Percentiles rank a stretch among this genome's conserved stretches.
Evolutionary conservation across 2,797 vertebrate species (phyloP).

Genomic region (Leptodactylus fallax): DNA sequence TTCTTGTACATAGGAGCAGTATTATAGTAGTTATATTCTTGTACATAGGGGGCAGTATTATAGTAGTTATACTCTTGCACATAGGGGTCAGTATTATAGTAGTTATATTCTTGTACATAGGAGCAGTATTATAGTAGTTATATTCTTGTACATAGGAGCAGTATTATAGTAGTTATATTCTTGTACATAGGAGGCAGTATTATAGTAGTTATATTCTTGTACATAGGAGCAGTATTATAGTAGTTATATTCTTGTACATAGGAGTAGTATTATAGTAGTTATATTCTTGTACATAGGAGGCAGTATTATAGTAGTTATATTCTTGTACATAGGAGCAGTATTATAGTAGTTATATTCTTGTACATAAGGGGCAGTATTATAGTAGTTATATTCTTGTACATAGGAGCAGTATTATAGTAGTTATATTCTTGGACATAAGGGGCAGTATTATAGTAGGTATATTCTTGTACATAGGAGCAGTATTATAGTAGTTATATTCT

Average conservation of each 20-base stretch:
- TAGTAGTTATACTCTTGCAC: background rate
- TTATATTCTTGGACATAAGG: background rate
- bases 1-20: too few species aligned
- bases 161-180: conserved; percentile 4
- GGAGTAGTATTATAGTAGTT: background rate
- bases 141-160: background rate
- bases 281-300: background rate
- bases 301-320: conserved; percentile 1
- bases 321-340: conserved; percentile 6
- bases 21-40: too few species aligned
- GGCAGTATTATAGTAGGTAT: conserved; percentile 5
- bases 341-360: conserved; percentile 6
- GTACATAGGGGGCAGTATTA: background rate
- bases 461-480: conserved; percentile 1
- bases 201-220: background rate
- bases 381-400: background rate
- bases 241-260: background rate
- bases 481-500: background rate
- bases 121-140: background rate
- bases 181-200: background rate
- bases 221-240: conserved; percentile 4
- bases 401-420: background rate
- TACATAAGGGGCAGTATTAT: background rate
- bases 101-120: background rate
- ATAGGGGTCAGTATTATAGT: too few species aligned